Evolutionary conservation across 1,140 invertebrate species (phyloP), one percentile per base, ranked within the genome.

Genomic region (Paramacrobiotus metropolitanus): DNA sequence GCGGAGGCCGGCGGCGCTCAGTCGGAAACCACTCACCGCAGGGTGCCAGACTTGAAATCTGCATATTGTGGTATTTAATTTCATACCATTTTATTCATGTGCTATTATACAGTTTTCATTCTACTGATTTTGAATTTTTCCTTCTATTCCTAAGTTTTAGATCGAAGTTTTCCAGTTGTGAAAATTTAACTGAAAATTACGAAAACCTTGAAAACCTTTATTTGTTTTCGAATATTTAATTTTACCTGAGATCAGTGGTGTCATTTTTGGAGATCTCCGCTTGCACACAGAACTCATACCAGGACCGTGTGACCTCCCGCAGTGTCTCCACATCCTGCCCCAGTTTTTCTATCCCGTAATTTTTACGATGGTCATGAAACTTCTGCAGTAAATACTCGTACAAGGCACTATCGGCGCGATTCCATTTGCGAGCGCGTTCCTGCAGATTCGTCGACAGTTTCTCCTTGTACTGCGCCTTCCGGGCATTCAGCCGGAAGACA

Each of bases 401-500:
- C 2, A 67, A 48, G 15, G 60, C 48, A 48, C 64, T 28, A 59
- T 67, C 67, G 1, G 60, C 66, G 44, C 34, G 61, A 44, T 67
- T 67, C 62, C 62, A 65, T 2, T 59, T 30, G 24, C 61, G 31
- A 28, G 66, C 30, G 18, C 45, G 44, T 29, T 31, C 60, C 9
- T 40, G 34, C 34, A 40, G 34, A n/a, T 65, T 59, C 21, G 24
- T n/a, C 1, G 44, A 60, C 2, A 64, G 44, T 29, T 63, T 63
- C 2, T 62, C 61, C 30, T 65, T 67, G n/a, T 64, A 64, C 44
- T 64, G 61, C 1, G 61, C 61, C 15, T 62, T 59, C 18, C 73
- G 65, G 2, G 67, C 64, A 64, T 76, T 76, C 1, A 73, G 40
- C 31, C 65, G 68, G 24, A 76, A 65, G 60, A 70, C 73, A 0